Percentiles rank a stretch among this genome's conserved stretches.
These are phyloP conservation scores for Dendrocopos noguchii DNA, from an alignment of 2,113 vertebrate species.

Conservation along the genomic window DNA sequence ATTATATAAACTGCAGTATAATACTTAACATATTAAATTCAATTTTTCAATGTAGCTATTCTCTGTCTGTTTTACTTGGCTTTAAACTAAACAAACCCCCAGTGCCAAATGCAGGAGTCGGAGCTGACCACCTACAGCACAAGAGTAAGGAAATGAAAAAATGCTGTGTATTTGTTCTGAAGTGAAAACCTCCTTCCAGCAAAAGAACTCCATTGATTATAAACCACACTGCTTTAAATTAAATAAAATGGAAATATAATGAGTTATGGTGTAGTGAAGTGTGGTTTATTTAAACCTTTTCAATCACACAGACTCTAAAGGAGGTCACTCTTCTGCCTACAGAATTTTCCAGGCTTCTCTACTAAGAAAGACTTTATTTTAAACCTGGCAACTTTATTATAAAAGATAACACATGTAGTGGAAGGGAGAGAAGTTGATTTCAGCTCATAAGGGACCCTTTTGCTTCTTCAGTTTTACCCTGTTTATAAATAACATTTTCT, in stretches of 20 bases:
- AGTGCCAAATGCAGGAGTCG: conserved; percentile 57
- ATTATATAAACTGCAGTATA: conserved; percentile 61
- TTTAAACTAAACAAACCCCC: conserved; percentile 56
- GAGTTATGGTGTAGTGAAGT: conserved; percentile 36
- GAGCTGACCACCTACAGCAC: conserved; percentile 68
- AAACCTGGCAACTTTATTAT: background rate
- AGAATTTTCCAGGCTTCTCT: conserved; percentile 20
- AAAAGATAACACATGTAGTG: background rate
- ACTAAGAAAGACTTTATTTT: background rate
- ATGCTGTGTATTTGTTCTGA: conserved; percentile 56
- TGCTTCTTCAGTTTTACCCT: conserved; percentile 20
- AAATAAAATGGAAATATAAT: conserved; percentile 61
- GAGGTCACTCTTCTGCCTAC: conserved; percentile 19
- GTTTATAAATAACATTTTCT: background rate
- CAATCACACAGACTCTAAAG: conserved; percentile 15
- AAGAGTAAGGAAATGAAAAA: conserved; percentile 69
- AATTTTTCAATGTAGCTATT: conserved; percentile 66
- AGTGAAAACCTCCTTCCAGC: conserved; percentile 36
- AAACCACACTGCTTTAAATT: conserved; percentile 43
- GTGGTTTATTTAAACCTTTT: conserved; percentile 51
- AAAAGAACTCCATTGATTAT: conserved; percentile 37
- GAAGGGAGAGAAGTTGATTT: conserved; percentile 14
- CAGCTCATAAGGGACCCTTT: background rate
- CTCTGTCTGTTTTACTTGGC: conserved; percentile 69
- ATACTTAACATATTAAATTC: conserved; percentile 61